These are phyloP conservation scores for Campylorhamphus procurvoides DNA, from an alignment of 2,113 vertebrate genomes.

Conservation along the genomic window DNA sequence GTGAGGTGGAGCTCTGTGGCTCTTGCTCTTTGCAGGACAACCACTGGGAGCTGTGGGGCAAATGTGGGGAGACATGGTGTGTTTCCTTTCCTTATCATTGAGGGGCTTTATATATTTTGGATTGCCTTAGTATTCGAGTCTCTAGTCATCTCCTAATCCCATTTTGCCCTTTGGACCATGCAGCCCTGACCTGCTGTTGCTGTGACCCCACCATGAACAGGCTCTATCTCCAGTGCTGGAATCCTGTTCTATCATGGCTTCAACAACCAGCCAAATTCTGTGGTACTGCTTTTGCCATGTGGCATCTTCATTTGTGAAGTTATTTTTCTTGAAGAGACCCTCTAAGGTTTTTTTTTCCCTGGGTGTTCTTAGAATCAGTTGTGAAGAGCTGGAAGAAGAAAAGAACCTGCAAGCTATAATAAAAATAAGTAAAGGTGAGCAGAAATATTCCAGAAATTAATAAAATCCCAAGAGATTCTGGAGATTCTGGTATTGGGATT, in stretches of 20 bases:
- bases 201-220: background rate
- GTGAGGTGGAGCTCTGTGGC: no score
- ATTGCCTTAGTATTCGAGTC: background rate
- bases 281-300: background rate
- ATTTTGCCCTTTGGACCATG: background rate
- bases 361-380: background rate
- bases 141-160: background rate
- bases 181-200: background rate
- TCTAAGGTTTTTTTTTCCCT: background rate
- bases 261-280: background rate
- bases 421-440: background rate
- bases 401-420: background rate
- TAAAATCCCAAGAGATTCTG: background rate
- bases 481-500: background rate
- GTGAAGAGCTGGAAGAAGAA: background rate
- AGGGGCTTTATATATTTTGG: background rate
- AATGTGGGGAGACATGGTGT: background rate
- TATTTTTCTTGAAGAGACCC: background rate
- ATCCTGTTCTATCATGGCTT: fast-evolving
- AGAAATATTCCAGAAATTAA: background rate
- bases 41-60: background rate
- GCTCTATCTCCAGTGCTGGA: background rate
- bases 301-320: background rate
- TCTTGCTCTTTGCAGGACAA: background rate
- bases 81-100: background rate